Conservation (phyloP, 2,113 vertebrate species). For the Plecotus auritus region DNA sequence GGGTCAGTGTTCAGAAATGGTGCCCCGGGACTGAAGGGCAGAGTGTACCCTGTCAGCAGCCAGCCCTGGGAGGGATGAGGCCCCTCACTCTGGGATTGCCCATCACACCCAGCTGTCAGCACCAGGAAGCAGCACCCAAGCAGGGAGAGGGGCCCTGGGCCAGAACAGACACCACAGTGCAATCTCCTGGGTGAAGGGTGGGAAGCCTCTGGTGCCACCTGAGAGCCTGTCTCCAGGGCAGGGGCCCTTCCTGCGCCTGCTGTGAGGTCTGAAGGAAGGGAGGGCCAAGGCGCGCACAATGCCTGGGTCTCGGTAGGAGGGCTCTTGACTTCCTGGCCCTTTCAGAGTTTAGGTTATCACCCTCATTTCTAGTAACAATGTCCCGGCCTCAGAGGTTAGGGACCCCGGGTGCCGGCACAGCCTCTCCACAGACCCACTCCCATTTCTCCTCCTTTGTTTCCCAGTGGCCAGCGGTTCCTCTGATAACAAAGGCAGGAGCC, state of each 20-base stretch:
- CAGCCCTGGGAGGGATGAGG: not conserved
- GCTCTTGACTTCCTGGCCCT: conserved; percentile 9
- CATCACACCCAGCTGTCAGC: not conserved
- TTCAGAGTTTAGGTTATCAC: conserved; percentile 23
- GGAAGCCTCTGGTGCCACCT: not conserved
- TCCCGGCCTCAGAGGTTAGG: not conserved
- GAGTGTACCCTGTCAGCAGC: not conserved
- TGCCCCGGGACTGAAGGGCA: not conserved
- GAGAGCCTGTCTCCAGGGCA: not conserved
- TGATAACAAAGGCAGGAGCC: not conserved
- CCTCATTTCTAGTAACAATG: not conserved
- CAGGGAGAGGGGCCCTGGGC: not conserved
- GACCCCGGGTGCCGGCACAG: not conserved
- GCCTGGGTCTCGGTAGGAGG: not conserved
- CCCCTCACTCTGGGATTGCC: not conserved
- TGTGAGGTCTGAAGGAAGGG: not conserved
- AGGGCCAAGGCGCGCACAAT: not conserved
- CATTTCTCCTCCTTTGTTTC: not conserved
- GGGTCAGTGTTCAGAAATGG: accelerated
- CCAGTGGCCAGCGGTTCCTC: not conserved
- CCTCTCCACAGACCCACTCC: not conserved
- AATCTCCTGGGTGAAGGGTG: not conserved
- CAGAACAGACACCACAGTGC: not conserved
- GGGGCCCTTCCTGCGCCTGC: not conserved
- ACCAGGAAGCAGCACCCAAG: not conserved